Percentiles rank a stretch among this genome's conserved stretches.
Evolutionary conservation across 2,888 invertebrate genomes (phyloP).

Genomic region (Neria commutata): DNA sequence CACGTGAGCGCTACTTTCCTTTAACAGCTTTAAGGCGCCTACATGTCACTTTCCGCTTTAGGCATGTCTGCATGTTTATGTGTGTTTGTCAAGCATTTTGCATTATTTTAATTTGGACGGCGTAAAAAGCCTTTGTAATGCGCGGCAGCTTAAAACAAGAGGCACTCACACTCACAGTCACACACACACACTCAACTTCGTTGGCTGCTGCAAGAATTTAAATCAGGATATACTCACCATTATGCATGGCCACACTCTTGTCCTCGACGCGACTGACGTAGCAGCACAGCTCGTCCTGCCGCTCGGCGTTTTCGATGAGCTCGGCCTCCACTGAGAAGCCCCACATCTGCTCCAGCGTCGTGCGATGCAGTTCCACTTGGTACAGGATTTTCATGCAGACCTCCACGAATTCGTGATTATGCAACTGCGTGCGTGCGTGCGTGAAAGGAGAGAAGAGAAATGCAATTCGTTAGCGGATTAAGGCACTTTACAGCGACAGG

Average conservation of each 20-base stretch:
- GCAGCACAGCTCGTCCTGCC: slow-evolving; percentile 96
- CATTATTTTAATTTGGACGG: not conserved
- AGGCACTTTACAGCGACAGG: too few relatives aligned
- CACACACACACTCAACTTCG: too few relatives aligned
- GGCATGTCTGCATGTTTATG: not conserved
- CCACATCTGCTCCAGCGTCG: slow-evolving; percentile 94
- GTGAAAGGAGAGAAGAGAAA: not conserved
- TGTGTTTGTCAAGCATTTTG: not conserved
- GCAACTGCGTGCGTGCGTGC: slow-evolving; percentile 77
- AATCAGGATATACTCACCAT: slow-evolving; percentile 71
- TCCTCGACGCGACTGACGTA: slow-evolving; percentile 96
- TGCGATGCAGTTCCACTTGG: slow-evolving; percentile 91
- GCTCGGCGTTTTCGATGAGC: slow-evolving; percentile 92
- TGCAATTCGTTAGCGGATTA: not conserved
- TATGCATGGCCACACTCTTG: slow-evolving; percentile 94
- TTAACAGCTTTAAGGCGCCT: too few relatives aligned
- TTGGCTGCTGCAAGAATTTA: too few relatives aligned
- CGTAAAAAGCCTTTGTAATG: not conserved
- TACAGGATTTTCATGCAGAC: slow-evolving; percentile 96
- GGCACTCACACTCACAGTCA: too few relatives aligned
- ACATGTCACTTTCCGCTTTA: too few relatives aligned
- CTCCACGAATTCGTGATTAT: slow-evolving; percentile 93
- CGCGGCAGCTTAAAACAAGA: too few relatives aligned
- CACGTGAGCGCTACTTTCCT: not conserved
- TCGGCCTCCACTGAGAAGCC: slow-evolving; percentile 98